phyloP scores from a whole-genome alignment of 2,113 vertebrate genomes.

The Nesospiza acunhae region DNA sequence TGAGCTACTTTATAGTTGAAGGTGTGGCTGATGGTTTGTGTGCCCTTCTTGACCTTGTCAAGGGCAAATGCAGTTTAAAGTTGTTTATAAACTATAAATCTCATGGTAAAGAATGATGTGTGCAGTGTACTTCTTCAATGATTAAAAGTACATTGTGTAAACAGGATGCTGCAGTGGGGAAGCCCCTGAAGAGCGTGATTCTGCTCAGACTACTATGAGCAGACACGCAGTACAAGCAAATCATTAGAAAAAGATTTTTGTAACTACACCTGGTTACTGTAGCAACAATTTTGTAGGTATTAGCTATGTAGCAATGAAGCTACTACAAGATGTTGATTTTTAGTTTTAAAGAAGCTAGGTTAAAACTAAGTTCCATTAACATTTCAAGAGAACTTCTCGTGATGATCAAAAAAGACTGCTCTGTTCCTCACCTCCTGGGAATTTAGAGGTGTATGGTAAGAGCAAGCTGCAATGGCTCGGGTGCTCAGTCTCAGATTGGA shows the following conservation, averaged over 20 bases:
- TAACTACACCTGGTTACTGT: not conserved
- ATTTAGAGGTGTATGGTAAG: not conserved
- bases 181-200: not conserved
- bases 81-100: conserved; percentile 72
- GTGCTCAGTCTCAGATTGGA: not conserved
- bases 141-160: conserved; percentile 63
- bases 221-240: not conserved
- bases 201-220: not conserved
- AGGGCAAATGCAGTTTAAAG: conserved; percentile 70
- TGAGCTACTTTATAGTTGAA: conserved; percentile 67
- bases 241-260: not conserved
- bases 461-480: not conserved
- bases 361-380: not conserved
- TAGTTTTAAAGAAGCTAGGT: not conserved
- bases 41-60: conserved; percentile 70
- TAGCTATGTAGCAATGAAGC: not conserved
- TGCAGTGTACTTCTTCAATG: conserved; percentile 42
- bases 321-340: not conserved
- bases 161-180: conserved; percentile 37
- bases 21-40: conserved; percentile 62
- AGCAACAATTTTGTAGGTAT: not conserved
- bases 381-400: not conserved
- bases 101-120: conserved; percentile 59
- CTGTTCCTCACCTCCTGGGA: not conserved
- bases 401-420: not conserved